These are phyloP conservation scores for Sparus aurata DNA, from an alignment of 2,797 vertebrate genomes.

Conservation along the genomic window DNA sequence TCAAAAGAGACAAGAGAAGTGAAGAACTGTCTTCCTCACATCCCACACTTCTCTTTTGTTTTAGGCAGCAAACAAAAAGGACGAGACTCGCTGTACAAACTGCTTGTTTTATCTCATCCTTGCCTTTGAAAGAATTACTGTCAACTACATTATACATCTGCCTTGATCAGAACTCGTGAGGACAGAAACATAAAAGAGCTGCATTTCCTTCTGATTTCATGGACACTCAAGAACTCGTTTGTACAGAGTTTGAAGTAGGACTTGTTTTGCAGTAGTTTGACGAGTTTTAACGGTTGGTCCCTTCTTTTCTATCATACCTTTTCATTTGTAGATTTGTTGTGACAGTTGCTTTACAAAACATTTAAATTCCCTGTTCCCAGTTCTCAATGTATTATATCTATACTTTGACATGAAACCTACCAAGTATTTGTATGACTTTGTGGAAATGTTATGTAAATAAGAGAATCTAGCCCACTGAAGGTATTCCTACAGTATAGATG, in stretches of 20 bases:
- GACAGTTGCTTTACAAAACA: conserved; percentile 84
- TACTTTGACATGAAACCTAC: conserved; percentile 83
- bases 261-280: conserved; percentile 76
- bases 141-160: conserved; percentile 46
- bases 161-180: conserved; percentile 55
- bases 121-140: conserved; percentile 59
- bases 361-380: conserved; percentile 64
- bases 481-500: conserved; percentile 79
- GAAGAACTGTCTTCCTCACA: conserved; percentile 76
- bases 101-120: conserved; percentile 65
- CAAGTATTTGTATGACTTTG: conserved; percentile 85
- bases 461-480: conserved; percentile 79
- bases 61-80: conserved; percentile 53
- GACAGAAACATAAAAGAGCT: conserved; percentile 51
- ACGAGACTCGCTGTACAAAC: conserved; percentile 74
- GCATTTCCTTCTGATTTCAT: conserved; percentile 60
- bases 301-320: conserved; percentile 76
- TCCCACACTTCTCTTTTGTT: conserved; percentile 50
- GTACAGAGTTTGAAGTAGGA: conserved; percentile 82
- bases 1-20: conserved; percentile 46
- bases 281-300: conserved; percentile 45
- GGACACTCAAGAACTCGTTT: conserved; percentile 66
- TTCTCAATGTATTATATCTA: conserved; percentile 83
- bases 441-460: conserved; percentile 84
- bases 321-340: conserved; percentile 88